Percentiles rank a stretch among this genome's conserved stretches.
These are phyloP conservation scores for Hipposideros larvatus DNA, from an alignment of 2,797 vertebrate genomes.

Conservation along the genomic window DNA sequence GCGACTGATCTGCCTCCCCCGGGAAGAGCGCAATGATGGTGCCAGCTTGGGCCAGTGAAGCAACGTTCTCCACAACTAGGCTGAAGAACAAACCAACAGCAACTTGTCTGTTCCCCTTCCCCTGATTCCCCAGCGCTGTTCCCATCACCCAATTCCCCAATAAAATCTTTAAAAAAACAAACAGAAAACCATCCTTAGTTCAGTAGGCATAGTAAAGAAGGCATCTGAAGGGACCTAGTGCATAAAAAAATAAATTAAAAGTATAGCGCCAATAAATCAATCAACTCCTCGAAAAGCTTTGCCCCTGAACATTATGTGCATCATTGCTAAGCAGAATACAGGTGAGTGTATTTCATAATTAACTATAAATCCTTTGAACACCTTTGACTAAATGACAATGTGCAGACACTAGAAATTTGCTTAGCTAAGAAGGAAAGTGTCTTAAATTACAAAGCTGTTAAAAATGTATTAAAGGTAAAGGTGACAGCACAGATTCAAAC, in stretches of 20 bases:
- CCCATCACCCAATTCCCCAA: too few relatives aligned
- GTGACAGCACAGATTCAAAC: constrained; percentile 46
- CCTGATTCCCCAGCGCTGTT: too few relatives aligned
- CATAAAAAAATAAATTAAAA: constrained; percentile 7
- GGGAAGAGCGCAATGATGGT: too few relatives aligned
- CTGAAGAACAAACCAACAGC: too few relatives aligned
- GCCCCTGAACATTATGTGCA: background rate
- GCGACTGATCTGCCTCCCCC: too few relatives aligned
- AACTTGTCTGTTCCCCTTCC: too few relatives aligned
- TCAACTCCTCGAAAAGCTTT: background rate
- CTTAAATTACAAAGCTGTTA: constrained; percentile 11
- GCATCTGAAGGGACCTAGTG: background rate
- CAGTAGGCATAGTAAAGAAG: background rate
- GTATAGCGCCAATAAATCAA: background rate
- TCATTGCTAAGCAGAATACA: background rate
- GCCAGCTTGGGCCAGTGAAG: too few relatives aligned
- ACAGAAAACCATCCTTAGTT: background rate
- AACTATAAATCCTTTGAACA: background rate
- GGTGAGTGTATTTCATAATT: background rate
- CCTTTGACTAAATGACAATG: background rate
- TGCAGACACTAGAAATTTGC: background rate
- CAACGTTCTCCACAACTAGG: too few relatives aligned
- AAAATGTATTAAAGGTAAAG: constrained; percentile 48
- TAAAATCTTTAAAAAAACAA: too few relatives aligned
- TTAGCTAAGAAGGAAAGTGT: constrained; percentile 18